phyloP scores from a whole-genome alignment of 1,140 invertebrate genomes.

The Drosophila trapezifrons region DNA sequence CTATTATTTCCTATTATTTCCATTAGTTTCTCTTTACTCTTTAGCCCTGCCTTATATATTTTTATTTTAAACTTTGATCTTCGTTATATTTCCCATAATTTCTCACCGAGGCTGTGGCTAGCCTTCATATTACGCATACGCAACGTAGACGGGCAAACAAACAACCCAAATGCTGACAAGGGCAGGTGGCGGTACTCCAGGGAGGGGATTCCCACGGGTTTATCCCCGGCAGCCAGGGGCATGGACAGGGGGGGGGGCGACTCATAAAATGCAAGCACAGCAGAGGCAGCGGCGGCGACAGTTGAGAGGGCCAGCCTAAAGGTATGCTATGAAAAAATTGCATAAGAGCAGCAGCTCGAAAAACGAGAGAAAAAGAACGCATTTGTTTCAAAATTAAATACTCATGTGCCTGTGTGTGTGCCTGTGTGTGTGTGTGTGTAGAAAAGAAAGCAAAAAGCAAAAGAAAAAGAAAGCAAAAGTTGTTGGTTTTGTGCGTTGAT shows the following conservation, averaged over 20 bases:
- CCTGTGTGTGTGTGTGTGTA: conserved; percentile 31
- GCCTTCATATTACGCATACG: conserved; percentile 49
- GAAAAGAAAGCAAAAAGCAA: conserved; percentile 54
- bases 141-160: conserved; percentile 46
- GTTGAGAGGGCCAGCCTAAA: conserved; percentile 62
- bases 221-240: neutral
- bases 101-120: neutral
- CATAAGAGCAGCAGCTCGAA: conserved; percentile 53
- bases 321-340: conserved; percentile 74
- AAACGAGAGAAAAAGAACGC: conserved; percentile 34
- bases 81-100: neutral
- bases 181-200: neutral
- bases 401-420: conserved; percentile 31
- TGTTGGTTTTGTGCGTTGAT: conserved; percentile 62
- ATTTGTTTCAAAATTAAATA: conserved; percentile 80
- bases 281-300: conserved; percentile 38
- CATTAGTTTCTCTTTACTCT: too few species aligned
- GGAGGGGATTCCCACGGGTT: neutral
- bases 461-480: conserved; percentile 75
- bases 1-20: neutral
- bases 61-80: neutral
- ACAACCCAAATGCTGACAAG: conserved; percentile 22
- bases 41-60: neutral
- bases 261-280: conserved; percentile 67
- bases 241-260: neutral